These are phyloP conservation scores for Scaptodrosophila latifasciaeformis DNA, from an alignment of 2,888 invertebrate genomes.

Conservation along the genomic window DNA sequence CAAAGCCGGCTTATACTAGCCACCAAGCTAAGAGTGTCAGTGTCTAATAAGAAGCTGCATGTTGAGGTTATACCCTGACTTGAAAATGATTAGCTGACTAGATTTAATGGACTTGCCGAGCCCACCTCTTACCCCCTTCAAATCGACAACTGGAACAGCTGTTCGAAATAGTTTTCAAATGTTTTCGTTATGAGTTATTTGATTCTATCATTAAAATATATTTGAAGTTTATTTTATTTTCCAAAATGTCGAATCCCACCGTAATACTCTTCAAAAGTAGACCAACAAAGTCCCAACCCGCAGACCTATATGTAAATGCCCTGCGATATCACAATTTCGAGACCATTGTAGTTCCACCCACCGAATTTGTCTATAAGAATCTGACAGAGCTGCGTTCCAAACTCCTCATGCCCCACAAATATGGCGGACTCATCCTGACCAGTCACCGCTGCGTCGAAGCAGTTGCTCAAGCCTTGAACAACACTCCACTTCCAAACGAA, in stretches of 20 bases:
- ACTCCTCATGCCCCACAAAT: slow-evolving; percentile 19
- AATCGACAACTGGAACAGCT: neutral
- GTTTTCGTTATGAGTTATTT: neutral
- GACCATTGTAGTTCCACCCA: slow-evolving; percentile 6
- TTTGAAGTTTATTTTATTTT: no score
- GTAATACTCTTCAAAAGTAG: slow-evolving; percentile 25
- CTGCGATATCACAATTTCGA: slow-evolving; percentile 13
- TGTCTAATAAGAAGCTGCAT: no score
- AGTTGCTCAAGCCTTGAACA: slow-evolving; percentile 15
- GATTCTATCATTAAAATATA: no score
- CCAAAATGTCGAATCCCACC: neutral
- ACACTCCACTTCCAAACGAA: slow-evolving; percentile 14
- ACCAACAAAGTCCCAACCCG: slow-evolving; percentile 2
- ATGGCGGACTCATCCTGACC: slow-evolving; percentile 26
- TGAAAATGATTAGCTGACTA: slow-evolving; percentile 42
- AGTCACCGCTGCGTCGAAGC: slow-evolving; percentile 25
- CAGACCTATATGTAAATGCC: slow-evolving; percentile 10
- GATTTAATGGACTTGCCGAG: slow-evolving; percentile 25
- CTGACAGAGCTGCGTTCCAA: slow-evolving; percentile 13
- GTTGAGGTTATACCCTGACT: no score
- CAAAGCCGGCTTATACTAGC: no score
- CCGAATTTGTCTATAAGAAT: slow-evolving; percentile 12
- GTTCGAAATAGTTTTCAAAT: slow-evolving; percentile 34
- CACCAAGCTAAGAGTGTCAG: no score
- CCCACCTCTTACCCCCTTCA: neutral